Evolutionary conservation across 1,140 invertebrate genomes (phyloP).

Genomic region (Mycetomoellerius zeteki): DNA sequence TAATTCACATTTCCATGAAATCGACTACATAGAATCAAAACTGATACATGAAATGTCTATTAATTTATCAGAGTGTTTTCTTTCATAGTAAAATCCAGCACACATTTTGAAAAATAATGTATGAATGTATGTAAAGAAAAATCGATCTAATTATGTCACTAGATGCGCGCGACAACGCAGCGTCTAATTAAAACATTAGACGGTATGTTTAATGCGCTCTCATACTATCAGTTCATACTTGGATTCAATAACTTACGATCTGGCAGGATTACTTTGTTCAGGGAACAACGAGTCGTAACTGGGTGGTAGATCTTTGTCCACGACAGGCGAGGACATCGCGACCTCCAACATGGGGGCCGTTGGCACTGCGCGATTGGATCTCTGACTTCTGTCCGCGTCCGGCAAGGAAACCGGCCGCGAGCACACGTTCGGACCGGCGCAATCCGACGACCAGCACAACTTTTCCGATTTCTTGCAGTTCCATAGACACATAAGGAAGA

Average conservation of each 20-base stretch:
- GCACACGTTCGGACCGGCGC: constrained; percentile 77
- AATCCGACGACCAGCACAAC: constrained; percentile 85
- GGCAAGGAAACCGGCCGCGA: constrained; percentile 51
- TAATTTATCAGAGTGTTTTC: neutral
- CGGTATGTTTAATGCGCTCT: constrained; percentile 56
- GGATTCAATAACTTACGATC: constrained; percentile 69
- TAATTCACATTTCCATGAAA: neutral
- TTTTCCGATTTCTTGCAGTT: constrained; percentile 82
- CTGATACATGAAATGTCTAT: neutral
- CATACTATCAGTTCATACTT: neutral
- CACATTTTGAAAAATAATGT: neutral
- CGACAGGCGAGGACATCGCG: constrained; percentile 75
- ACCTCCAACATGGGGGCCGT: constrained; percentile 83
- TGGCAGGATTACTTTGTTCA: constrained; percentile 76
- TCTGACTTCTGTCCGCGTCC: constrained; percentile 39
- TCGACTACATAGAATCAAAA: neutral
- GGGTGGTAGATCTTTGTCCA: constrained; percentile 85
- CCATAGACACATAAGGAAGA: constrained; percentile 84
- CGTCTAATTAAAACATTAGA: constrained; percentile 84
- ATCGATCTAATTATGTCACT: neutral
- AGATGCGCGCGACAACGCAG: constrained; percentile 28
- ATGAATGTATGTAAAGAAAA: no score
- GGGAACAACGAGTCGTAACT: constrained; percentile 86
- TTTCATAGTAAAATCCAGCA: neutral
- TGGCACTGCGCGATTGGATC: constrained; percentile 70